phyloP scores from a whole-genome alignment of 2,113 vertebrate genomes.

The Aplodontia rufa region DNA sequence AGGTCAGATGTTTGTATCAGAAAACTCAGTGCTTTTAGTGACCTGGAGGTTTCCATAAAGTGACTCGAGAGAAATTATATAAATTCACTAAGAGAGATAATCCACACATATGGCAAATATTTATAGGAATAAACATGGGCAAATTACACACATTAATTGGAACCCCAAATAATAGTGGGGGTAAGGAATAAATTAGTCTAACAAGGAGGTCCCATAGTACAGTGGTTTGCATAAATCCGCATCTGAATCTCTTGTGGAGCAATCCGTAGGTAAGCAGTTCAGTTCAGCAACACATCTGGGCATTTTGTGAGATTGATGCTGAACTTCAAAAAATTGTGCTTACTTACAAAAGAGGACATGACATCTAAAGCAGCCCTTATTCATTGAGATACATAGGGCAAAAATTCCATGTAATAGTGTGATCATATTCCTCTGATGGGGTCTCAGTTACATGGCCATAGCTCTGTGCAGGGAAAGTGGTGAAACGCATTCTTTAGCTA shows the following conservation, averaged over 20 bases:
- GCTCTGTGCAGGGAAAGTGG: background rate
- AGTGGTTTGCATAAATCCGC: background rate
- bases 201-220: background rate
- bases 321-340: background rate
- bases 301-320: background rate
- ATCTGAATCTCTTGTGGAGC: background rate
- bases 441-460: background rate
- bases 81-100: background rate
- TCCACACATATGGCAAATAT: background rate
- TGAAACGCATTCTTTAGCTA: background rate
- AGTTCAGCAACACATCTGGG: background rate
- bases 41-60: background rate
- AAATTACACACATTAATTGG: background rate
- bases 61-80: background rate
- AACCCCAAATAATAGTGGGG: background rate
- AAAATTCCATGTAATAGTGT: background rate
- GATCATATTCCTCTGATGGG: background rate
- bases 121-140: background rate
- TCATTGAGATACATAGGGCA: background rate
- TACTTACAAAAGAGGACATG: background rate
- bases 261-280: background rate
- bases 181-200: background rate
- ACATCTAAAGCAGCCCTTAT: background rate
- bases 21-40: background rate
- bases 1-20: background rate